These are phyloP conservation scores for Gisinianus flammeolus DNA, from an alignment of 2,888 invertebrate species.

Conservation along the genomic window DNA sequence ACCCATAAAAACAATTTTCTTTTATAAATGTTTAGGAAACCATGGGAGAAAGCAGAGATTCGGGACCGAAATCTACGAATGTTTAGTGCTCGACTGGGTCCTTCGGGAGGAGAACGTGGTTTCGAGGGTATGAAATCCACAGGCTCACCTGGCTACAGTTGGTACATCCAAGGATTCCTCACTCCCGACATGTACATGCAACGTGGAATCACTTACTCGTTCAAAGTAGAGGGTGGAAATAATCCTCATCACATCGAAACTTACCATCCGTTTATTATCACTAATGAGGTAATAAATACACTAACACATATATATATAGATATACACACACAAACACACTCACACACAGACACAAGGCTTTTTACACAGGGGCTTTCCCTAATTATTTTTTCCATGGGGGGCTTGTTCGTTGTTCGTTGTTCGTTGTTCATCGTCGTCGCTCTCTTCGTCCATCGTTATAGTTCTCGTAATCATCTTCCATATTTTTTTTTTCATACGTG, in stretches of 20 bases:
- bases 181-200: slow-evolving; percentile 86
- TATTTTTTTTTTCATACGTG: background rate
- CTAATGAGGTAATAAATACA: slow-evolving; percentile 68
- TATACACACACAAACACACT: background rate
- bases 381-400: slow-evolving; percentile 10
- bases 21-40: slow-evolving; percentile 61
- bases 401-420: background rate
- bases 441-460: background rate
- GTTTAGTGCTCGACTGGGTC: slow-evolving; percentile 82
- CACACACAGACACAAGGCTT: slow-evolving; percentile 5
- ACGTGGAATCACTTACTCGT: slow-evolving; percentile 82
- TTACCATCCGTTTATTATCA: slow-evolving; percentile 90
- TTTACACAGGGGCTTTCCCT: background rate
- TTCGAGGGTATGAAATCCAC: slow-evolving; percentile 71
- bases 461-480: background rate
- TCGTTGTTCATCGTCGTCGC: background rate
- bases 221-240: slow-evolving; percentile 81
- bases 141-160: slow-evolving; percentile 73
- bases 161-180: slow-evolving; percentile 91
- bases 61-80: slow-evolving; percentile 71
- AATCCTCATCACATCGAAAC: slow-evolving; percentile 83
- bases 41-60: slow-evolving; percentile 66
- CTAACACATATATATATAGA: too few species aligned
- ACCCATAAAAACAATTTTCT: too few species aligned
- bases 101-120: slow-evolving; percentile 80